Conservation (phyloP, 2,113 vertebrate species). For the Ascaphus truei region DNA sequence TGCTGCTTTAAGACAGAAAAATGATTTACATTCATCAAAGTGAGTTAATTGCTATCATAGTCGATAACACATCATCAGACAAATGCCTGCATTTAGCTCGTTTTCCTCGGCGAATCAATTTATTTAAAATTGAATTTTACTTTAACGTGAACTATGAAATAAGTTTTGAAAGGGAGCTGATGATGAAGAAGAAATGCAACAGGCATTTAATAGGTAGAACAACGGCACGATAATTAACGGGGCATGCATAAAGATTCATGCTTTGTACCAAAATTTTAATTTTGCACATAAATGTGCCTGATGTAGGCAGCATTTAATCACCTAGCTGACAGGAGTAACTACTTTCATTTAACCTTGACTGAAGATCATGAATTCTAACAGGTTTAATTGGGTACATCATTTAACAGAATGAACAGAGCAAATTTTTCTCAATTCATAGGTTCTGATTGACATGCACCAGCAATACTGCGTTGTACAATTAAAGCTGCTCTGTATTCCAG, state of each 20-base stretch:
- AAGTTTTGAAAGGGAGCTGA: constrained; percentile 94
- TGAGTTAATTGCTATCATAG: neutral
- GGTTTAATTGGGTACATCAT: constrained; percentile 99
- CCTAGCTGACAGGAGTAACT: constrained; percentile 99
- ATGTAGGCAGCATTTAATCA: constrained; percentile 99
- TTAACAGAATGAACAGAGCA: constrained; percentile 99
- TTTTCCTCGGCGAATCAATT: constrained; percentile 65
- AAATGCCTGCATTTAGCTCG: constrained; percentile 61
- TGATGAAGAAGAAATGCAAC: constrained; percentile 94
- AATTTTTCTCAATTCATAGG: constrained; percentile 99
- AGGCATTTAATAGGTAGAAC: constrained; percentile 94
- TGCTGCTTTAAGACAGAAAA: no score
- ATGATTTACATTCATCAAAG: no score
- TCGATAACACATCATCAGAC: constrained; percentile 47
- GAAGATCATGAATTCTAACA: constrained; percentile 99
- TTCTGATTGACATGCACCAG: constrained; percentile 98
- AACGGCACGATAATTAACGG: constrained; percentile 92
- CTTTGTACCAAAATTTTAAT: constrained; percentile 97
- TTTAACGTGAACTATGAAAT: constrained; percentile 80
- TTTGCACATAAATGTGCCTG: constrained; percentile 96
- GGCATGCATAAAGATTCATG: constrained; percentile 95
- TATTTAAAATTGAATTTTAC: constrained; percentile 79
- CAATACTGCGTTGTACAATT: constrained; percentile 98
- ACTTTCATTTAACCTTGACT: constrained; percentile 99
- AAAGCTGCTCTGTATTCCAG: constrained; percentile 97